Percentiles rank a stretch among this genome's conserved stretches.
phyloP scores from a whole-genome alignment of 2,888 invertebrate species.

The Hesperia comma region DNA sequence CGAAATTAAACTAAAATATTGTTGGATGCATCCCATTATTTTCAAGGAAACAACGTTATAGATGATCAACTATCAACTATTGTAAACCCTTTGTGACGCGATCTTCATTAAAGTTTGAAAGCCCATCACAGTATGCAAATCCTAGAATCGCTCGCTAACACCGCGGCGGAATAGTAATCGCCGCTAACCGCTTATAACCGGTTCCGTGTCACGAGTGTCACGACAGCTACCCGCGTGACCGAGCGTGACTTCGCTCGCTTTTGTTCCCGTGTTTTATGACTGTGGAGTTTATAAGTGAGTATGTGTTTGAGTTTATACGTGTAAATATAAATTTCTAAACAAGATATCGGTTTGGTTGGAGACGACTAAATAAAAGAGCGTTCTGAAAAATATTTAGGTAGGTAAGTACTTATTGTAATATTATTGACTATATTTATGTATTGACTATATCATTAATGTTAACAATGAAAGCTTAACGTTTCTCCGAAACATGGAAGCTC shows the following conservation, averaged over 20 bases:
- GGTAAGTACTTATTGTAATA: too few relatives aligned
- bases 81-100: neutral
- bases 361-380: too few relatives aligned
- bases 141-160: neutral
- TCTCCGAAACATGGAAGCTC: too few relatives aligned
- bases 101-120: conserved; percentile 2
- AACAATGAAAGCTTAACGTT: too few relatives aligned
- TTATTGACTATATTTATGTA: too few relatives aligned
- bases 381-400: too few relatives aligned
- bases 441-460: too few relatives aligned
- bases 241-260: conserved; percentile 19
- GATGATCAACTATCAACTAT: neutral
- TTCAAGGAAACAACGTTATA: neutral
- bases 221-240: conserved; percentile 16
- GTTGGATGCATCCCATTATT: too few relatives aligned
- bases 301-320: conserved; percentile 4
- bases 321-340: neutral
- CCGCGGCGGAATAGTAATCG: neutral
- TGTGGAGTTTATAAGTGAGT: conserved; percentile 4
- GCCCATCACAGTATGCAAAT: conserved; percentile 15
- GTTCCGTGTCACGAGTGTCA: conserved; percentile 14
- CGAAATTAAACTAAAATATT: conserved; percentile 1
- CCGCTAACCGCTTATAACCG: conserved; percentile 11
- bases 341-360: too few relatives aligned
- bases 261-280: conserved; percentile 12